Percentiles rank a stretch among this genome's conserved stretches.
Conservation (phyloP, 2,797 vertebrate species). For the Phylloscopus collybita region DNA sequence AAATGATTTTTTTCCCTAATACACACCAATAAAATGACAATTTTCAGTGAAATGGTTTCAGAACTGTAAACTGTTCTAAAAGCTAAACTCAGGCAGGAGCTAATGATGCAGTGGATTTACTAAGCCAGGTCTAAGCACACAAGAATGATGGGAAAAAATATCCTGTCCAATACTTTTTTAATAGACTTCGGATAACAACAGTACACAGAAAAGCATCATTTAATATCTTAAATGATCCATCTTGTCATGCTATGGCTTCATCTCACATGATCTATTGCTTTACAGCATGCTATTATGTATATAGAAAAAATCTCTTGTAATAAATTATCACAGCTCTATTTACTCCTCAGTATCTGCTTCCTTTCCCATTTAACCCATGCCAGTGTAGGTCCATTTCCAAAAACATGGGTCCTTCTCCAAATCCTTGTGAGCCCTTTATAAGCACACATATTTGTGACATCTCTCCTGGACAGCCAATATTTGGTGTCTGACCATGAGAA, state of each 20-base stretch:
- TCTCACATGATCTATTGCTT: slow-evolving; percentile 62
- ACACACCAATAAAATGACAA: neutral
- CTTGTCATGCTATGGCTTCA: slow-evolving; percentile 44
- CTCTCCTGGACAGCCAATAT: neutral
- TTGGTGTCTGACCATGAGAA: neutral
- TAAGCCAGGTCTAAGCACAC: neutral
- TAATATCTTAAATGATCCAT: slow-evolving; percentile 66
- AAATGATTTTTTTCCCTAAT: neutral
- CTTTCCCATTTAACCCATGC: neutral
- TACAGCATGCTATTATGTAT: slow-evolving; percentile 6
- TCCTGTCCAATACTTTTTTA: neutral
- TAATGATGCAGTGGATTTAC: slow-evolving; percentile 49
- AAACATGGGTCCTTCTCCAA: neutral
- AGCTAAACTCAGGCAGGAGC: slow-evolving; percentile 20
- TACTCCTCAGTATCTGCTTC: neutral
- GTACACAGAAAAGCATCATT: slow-evolving; percentile 23
- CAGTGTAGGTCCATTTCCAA: neutral
- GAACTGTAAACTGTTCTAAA: slow-evolving; percentile 11
- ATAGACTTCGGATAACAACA: slow-evolving; percentile 43
- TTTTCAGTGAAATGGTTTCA: slow-evolving; percentile 1
- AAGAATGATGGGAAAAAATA: neutral
- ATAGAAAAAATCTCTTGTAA: slow-evolving; percentile 1
- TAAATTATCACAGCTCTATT: slow-evolving; percentile 54
- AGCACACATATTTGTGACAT: neutral
- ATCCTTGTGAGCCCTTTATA: neutral